Evolutionary conservation across 2,113 vertebrate genomes (phyloP).

Genomic region (Rhinichthys klamathensis): DNA sequence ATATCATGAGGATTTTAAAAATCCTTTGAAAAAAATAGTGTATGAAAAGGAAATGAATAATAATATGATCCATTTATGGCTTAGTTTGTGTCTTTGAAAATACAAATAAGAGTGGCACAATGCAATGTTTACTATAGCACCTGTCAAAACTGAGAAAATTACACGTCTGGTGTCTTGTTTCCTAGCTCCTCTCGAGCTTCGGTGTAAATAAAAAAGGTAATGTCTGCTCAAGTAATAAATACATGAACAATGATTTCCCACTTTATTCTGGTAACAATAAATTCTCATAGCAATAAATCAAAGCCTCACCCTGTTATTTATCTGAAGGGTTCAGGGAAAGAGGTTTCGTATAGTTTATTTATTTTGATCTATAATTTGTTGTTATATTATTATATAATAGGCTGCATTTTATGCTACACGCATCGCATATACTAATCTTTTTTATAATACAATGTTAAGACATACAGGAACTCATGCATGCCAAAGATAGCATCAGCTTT

Average conservation of each 20-base stretch:
- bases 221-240: background rate
- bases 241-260: background rate
- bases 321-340: constrained; percentile 15
- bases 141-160: constrained; percentile 28
- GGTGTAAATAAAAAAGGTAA: background rate
- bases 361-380: background rate
- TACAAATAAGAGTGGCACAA: background rate
- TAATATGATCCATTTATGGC: background rate
- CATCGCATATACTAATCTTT: background rate
- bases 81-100: background rate
- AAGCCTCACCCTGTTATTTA: background rate
- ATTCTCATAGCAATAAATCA: constrained; percentile 37
- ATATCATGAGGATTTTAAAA: background rate
- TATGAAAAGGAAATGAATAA: background rate
- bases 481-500: background rate
- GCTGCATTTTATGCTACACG: background rate
- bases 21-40: background rate
- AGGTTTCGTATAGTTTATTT: background rate
- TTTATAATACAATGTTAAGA: background rate
- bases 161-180: constrained; percentile 45
- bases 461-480: background rate
- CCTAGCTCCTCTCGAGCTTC: constrained; percentile 60
- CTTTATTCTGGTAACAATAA: constrained; percentile 4
- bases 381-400: constrained; percentile 1
- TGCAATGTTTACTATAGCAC: constrained; percentile 21